phyloP scores from a whole-genome alignment of 2,888 invertebrate species.

The Lottia scabra region DNA sequence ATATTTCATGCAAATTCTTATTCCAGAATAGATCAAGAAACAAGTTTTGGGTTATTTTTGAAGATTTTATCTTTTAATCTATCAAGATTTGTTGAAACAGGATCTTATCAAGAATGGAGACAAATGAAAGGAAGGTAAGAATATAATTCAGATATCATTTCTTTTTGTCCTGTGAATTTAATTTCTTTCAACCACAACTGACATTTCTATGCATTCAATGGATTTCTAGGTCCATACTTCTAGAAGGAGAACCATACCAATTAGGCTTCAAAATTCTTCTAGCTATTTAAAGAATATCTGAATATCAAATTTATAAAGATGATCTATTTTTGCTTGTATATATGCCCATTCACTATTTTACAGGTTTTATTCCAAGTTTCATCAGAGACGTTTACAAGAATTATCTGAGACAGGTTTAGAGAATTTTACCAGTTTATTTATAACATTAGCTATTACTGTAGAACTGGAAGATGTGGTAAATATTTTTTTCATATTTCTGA shows the following conservation, averaged over 20 bases:
- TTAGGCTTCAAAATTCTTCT: no score
- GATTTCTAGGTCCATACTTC: no score
- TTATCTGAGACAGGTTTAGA: slow-evolving; percentile 56
- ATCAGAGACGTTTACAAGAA: slow-evolving; percentile 55
- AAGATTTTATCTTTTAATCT: slow-evolving; percentile 45
- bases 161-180: no score
- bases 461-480: slow-evolving; percentile 58
- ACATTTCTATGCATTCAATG: background rate
- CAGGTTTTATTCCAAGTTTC: slow-evolving; percentile 63
- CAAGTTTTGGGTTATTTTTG: slow-evolving; percentile 54
- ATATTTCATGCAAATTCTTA: background rate
- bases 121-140: slow-evolving; percentile 58
- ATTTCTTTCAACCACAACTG: no score
- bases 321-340: background rate
- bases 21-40: slow-evolving; percentile 44
- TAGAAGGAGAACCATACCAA: no score
- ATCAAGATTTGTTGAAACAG: slow-evolving; percentile 30
- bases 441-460: slow-evolving; percentile 49
- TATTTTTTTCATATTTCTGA: background rate
- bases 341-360: background rate
- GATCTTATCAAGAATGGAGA: slow-evolving; percentile 50
- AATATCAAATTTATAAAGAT: no score
- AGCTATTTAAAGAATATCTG: no score
- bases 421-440: slow-evolving; percentile 56
- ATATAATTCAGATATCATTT: no score